Evolutionary conservation across 2,113 vertebrate species (phyloP).

Genomic region (Corythoichthys haematopterus): DNA sequence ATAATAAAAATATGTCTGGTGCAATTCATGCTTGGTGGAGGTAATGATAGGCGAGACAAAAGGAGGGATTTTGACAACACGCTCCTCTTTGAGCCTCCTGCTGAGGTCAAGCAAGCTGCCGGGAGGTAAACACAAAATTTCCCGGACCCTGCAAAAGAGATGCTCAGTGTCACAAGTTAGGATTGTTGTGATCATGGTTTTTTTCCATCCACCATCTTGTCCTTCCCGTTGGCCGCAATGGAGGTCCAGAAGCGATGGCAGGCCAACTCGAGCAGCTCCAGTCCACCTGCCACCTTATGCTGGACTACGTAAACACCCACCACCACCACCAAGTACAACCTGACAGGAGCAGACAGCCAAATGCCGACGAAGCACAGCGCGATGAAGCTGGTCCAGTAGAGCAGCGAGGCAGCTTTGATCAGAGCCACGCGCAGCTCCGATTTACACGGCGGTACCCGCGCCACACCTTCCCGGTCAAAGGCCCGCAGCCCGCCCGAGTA

Average conservation of each 20-base stretch:
- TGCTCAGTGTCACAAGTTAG: slow-evolving; percentile 7
- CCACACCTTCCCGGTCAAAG: slow-evolving; percentile 69
- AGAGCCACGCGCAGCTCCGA: slow-evolving; percentile 81
- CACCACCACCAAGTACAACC: slow-evolving; percentile 78
- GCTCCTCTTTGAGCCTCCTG: slow-evolving; percentile 13
- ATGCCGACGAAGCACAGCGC: slow-evolving; percentile 69
- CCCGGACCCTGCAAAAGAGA: slow-evolving; percentile 10
- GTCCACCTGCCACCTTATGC: slow-evolving; percentile 82
- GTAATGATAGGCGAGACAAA: not conserved
- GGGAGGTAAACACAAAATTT: slow-evolving; percentile 15
- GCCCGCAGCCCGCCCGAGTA: slow-evolving; percentile 72
- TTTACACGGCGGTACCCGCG: slow-evolving; percentile 84
- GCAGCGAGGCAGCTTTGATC: slow-evolving; percentile 80
- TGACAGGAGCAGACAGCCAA: slow-evolving; percentile 74
- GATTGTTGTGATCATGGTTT: slow-evolving; percentile 48
- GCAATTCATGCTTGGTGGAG: not conserved
- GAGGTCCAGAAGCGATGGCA: slow-evolving; percentile 77
- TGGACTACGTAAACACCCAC: slow-evolving; percentile 75
- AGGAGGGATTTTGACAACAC: not conserved
- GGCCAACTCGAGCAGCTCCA: slow-evolving; percentile 88
- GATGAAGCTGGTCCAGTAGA: slow-evolving; percentile 87
- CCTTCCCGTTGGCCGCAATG: slow-evolving; percentile 8
- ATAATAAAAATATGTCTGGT: not conserved
- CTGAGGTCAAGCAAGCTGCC: slow-evolving; percentile 42
- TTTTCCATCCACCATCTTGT: slow-evolving; percentile 55